A percentile compares a stretch with the other conserved stretches of the same genome.
Conservation (phyloP, 2,888 invertebrate genomes). For the Mesochorus sp. region DNA sequence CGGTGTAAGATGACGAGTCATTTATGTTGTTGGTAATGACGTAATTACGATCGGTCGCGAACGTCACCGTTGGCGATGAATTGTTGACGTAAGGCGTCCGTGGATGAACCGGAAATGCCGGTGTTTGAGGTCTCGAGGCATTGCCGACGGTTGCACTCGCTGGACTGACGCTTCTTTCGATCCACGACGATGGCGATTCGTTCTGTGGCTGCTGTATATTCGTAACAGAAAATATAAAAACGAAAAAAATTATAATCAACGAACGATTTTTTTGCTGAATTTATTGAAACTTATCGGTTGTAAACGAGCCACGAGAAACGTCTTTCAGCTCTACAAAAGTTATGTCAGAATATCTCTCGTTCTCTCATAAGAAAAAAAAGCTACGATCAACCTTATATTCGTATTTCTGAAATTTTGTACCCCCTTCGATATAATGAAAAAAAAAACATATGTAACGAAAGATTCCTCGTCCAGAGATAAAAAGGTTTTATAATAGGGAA, state of each 20-base stretch:
- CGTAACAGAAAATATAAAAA: no score
- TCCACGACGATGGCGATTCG: slow-evolving; percentile 87
- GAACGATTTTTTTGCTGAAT: background rate
- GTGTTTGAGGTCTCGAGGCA: slow-evolving; percentile 91
- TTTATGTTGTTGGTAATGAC: slow-evolving; percentile 72
- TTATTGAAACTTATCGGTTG: background rate
- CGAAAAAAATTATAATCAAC: no score
- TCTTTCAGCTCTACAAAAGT: slow-evolving; percentile 1
- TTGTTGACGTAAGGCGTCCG: slow-evolving; percentile 94
- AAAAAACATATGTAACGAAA: slow-evolving; percentile 29
- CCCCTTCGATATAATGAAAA: background rate
- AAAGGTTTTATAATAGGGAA: no score
- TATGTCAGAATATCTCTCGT: slow-evolving; percentile 15
- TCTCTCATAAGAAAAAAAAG: no score
- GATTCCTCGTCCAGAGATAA: no score
- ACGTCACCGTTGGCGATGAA: slow-evolving; percentile 85
- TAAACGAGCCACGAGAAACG: background rate
- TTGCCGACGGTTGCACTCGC: slow-evolving; percentile 83
- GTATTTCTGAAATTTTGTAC: no score
- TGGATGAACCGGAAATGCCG: slow-evolving; percentile 96
- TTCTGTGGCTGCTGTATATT: slow-evolving; percentile 75
- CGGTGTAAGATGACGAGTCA: slow-evolving; percentile 64
- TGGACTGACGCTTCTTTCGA: slow-evolving; percentile 84
- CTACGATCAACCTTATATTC: no score
- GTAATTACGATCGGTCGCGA: slow-evolving; percentile 77